Evolutionary conservation across 1,140 invertebrate species (phyloP).

Genomic region (Tenebrio molitor): DNA sequence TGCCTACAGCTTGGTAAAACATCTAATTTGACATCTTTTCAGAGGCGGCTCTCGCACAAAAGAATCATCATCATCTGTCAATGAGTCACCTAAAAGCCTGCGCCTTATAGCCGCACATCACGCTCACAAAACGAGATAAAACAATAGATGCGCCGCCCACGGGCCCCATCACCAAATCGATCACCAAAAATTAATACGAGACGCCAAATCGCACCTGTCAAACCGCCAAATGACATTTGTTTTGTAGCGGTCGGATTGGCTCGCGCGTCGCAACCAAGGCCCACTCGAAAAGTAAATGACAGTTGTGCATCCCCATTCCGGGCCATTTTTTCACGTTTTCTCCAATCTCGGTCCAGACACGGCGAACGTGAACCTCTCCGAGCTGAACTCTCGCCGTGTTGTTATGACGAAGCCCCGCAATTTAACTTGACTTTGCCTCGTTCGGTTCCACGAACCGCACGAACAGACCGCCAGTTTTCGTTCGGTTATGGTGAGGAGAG

Average conservation of each 20-base stretch:
- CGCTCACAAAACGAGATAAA: background rate
- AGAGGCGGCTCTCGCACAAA: constrained; percentile 27
- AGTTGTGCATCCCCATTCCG: no score
- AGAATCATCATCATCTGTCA: constrained; percentile 14
- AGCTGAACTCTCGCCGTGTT: constrained; percentile 27
- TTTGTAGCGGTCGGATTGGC: no score
- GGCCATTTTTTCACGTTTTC: no score
- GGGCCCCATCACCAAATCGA: no score
- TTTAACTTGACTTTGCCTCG: constrained; percentile 29
- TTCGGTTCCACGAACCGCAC: constrained; percentile 10
- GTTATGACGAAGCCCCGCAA: constrained; percentile 41
- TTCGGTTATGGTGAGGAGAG: constrained; percentile 17
- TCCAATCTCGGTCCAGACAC: constrained; percentile 14
- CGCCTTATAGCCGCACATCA: background rate
- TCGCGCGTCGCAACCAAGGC: no score
- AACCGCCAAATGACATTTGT: no score
- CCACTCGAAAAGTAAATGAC: no score
- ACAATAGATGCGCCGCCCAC: constrained; percentile 1
- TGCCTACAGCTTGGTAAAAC: constrained; percentile 5
- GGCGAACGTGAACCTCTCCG: background rate
- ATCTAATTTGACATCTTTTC: constrained; percentile 18
- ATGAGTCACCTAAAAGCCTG: constrained; percentile 25
- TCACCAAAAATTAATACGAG: no score
- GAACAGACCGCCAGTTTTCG: constrained; percentile 32
- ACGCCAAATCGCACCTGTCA: no score